These are phyloP conservation scores for Piprites chloris DNA, from an alignment of 2,113 vertebrate genomes.

Conservation along the genomic window DNA sequence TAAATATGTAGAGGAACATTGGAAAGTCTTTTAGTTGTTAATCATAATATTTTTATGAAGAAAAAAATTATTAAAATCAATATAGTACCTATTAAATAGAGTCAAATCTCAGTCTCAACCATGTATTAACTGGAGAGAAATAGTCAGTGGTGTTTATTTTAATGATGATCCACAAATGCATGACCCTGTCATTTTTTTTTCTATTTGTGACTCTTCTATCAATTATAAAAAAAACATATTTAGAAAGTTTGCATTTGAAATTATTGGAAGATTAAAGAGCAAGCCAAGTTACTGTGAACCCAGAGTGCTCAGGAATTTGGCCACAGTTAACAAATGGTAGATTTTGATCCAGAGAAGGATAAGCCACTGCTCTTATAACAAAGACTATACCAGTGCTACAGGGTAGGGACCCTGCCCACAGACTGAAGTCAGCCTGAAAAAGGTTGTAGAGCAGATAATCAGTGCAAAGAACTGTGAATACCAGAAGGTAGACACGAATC, in stretches of 20 bases:
- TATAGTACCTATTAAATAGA: not conserved
- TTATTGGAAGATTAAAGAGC: not conserved
- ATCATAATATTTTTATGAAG: not conserved
- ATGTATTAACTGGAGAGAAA: not conserved
- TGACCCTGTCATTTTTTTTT: not conserved
- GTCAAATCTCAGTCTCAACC: not conserved
- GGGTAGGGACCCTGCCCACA: not conserved
- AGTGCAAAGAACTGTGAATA: not conserved
- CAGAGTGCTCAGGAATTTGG: not conserved
- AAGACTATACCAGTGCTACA: not conserved
- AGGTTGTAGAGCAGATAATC: not conserved
- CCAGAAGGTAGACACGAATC: not conserved
- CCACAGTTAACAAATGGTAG: not conserved
- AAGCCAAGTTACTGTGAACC: not conserved
- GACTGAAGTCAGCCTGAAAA: not conserved
- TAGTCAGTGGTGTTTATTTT: not conserved
- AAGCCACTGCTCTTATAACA: not conserved
- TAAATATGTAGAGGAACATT: not conserved
- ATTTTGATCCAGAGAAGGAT: not conserved
- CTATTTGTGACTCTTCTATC: not conserved
- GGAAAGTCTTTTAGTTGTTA: not conserved
- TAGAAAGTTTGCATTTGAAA: not conserved
- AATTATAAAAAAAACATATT: not conserved
- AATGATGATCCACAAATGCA: not conserved
- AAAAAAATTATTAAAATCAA: not conserved